Evolutionary conservation across 2,113 vertebrate species (phyloP), one percentile per base, ranked within the genome.

Genomic region (Chamaea fasciata): DNA sequence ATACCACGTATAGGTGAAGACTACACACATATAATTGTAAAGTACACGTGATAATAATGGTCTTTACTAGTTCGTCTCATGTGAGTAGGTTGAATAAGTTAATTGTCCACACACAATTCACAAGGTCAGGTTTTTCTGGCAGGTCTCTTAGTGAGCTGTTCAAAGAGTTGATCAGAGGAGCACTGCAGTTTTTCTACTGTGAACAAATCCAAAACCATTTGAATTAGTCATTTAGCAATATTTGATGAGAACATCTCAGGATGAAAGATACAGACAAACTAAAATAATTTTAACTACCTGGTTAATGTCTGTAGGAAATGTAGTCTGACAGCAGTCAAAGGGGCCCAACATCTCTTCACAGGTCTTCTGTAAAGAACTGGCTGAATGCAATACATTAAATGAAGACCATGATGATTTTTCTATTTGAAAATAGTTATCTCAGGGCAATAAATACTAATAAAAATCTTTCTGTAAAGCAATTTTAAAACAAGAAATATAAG

Each of bases 401-500:
- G 79, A 59, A 76, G 15, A 44, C 16, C 4, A 31, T 21, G 10
- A 67, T 23, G 56, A 35, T 24, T 56, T 78, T 41, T 84, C 53
- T 15, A n/a, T 76, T 79, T 49, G 21, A 39, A 88, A 75, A 92
- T 47, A 83, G 12, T 13, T 77, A 35, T 60, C 15, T 70, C 17
- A 68, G 14, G n/a, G 7, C 22, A 67, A 90, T 57, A 78, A 78
- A 84, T n/a, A 65, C 7, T 63, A 84, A 71, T 41, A 57, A 55
- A 75, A 60, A 26, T 12, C 6, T 9, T 70, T 50, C 8, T 67
- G 13, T 30, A 68, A 82, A 49, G 10, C 9, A 82, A 50, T 82
- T 87, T 93, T 50, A 63, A 87, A 78, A 42, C 24, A 84, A 87
- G 55, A 92, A 81, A 11, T 69, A 56, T 15, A 82, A 50, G 4